Percentiles rank a stretch among this genome's conserved stretches.
Evolutionary conservation across 2,888 invertebrate species (phyloP).

Genomic region (Cephus pygmeus): DNA sequence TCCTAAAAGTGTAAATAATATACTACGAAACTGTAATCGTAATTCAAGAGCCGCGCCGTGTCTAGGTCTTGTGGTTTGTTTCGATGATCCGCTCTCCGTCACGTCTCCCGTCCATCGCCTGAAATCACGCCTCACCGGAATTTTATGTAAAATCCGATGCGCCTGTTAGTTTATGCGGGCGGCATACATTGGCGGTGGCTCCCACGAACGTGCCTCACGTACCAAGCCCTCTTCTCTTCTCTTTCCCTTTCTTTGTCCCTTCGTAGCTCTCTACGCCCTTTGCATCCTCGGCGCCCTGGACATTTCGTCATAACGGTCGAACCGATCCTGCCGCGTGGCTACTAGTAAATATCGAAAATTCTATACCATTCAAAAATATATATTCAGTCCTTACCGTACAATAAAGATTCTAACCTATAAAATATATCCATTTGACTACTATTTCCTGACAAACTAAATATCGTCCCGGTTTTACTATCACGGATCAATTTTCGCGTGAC

Average conservation of each 20-base stretch:
- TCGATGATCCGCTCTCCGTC: conserved; percentile 52
- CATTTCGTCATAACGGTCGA: conserved; percentile 14
- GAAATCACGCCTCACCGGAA: conserved; percentile 58
- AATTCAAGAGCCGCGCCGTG: conserved; percentile 43
- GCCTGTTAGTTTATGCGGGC: conserved; percentile 66
- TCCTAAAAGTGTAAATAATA: background rate
- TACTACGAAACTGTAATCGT: conserved; percentile 48
- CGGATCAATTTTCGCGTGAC: conserved; percentile 41
- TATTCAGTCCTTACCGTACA: background rate
- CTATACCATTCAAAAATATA: background rate
- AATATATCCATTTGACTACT: background rate
- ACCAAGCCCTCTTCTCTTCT: conserved; percentile 53
- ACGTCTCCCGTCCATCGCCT: conserved; percentile 57
- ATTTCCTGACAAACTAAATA: background rate
- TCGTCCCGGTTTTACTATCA: background rate
- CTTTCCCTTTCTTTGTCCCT: conserved; percentile 37
- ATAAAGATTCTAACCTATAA: background rate
- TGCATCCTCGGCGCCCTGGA: conserved; percentile 15
- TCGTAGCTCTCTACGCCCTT: conserved; percentile 40
- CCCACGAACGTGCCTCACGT: conserved; percentile 63
- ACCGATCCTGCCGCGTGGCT: background rate
- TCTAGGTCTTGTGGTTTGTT: conserved; percentile 26
- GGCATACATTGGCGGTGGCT: conserved; percentile 63
- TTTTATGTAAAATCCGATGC: conserved; percentile 66
- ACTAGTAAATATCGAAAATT: background rate